Conservation (phyloP, 2,113 vertebrate genomes). For the Danio rerio region GRCz12tu NC_133189.1:2523501-2524000, state of each 20-base stretch:
- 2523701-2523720: neutral
- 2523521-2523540: neutral
- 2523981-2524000: neutral
- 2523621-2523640: slow-evolving; percentile 8
- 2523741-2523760: neutral
- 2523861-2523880: neutral
- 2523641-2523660: neutral
- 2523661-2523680: slow-evolving; percentile 15
- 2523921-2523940: too few species aligned
- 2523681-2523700: neutral
- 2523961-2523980: neutral
- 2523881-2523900: too few species aligned
- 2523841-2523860: neutral
- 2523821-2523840: neutral
- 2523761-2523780: neutral
- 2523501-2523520: too few species aligned
- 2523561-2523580: neutral
- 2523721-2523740: neutral
- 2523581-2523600: neutral
- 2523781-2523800: neutral
- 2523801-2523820: neutral
- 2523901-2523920: too few species aligned
- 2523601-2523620: neutral
- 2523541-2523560: neutral
- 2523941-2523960: neutral